Base-by-base conservation (phyloP, 2,888 invertebrate genomes). In the Liopterus haemorrhoidalis region DNA sequence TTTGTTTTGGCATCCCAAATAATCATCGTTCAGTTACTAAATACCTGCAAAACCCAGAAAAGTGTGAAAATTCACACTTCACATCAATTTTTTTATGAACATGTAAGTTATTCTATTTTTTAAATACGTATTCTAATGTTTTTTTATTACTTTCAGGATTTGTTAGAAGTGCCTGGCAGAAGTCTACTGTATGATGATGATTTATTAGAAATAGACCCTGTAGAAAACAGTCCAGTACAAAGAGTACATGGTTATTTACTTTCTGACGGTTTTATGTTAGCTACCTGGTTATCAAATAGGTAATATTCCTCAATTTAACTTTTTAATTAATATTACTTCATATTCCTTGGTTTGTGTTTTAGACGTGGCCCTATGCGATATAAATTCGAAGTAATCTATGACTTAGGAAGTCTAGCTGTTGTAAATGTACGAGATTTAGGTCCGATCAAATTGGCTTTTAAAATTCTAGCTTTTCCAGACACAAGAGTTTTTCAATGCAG, bases 341-440 rank as follows among this genome's bases (percentile, higher is more conserved):
- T n/a, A n/a, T 28, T 28, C 9, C 6, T 28, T 9, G 12, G 16
- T 31, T 41, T 5, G 12, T 19, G 22, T 59, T 62, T 30, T 47
- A 74, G 74, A 50, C 72, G 84, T 53, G 87, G 88, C 5, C 82
- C 85, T 36, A 83, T 85, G 61, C 78, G 86, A 59, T 91, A 88
- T 63, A 82, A 85, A 64, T 88, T 85, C 71, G 87, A 90, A 68
- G 78, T 78, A 6, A 76, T 85, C 60, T 91, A 90, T 65, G 86
- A 90, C 56, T 73, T 92, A 28, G 89, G 90, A 61, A 90, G 85
- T 64, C 72, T 95, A 56, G 95, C 94, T 15, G 87, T 95, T 18
- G 93, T 96, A 0, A 96, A 96, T 67, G 91, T 95, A 38, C 75
- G 88, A 57, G 91, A 95, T 70, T 75, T 89, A 49, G 91, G 89